Evolutionary conservation across 2,797 vertebrate genomes (phyloP).

Genomic region (Phrynocephalus vlangalii): DNA sequence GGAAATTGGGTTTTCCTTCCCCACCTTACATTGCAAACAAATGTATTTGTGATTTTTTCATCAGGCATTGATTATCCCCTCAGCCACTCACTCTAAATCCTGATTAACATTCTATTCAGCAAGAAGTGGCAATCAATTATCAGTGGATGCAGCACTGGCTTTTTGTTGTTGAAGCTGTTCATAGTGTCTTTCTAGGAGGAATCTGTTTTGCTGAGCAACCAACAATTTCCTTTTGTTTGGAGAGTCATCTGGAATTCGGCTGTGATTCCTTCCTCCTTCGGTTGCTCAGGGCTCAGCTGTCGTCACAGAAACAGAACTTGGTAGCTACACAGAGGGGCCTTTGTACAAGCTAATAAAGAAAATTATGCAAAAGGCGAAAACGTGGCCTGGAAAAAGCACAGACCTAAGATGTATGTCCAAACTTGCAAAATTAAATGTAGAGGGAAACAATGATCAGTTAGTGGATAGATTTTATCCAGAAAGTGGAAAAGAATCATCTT

Average conservation of each 20-base stretch:
- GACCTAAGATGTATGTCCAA: neutral
- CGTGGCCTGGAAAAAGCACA: neutral
- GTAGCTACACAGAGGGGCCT: constrained; percentile 52
- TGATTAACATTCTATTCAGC: constrained; percentile 56
- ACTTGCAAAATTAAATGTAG: neutral
- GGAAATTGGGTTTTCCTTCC: neutral
- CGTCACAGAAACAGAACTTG: constrained; percentile 48
- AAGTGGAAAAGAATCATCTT: neutral
- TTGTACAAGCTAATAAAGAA: constrained; percentile 50
- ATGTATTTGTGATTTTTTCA: neutral
- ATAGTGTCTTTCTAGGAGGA: constrained; percentile 65
- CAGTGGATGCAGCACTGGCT: constrained; percentile 25
- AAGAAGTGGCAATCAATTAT: constrained; percentile 47
- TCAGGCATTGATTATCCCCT: constrained; percentile 28
- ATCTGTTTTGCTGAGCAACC: constrained; percentile 53
- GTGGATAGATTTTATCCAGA: neutral
- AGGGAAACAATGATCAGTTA: neutral
- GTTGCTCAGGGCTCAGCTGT: constrained; percentile 41
- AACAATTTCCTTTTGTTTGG: constrained; percentile 66
- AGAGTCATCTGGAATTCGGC: constrained; percentile 72
- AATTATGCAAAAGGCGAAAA: constrained; percentile 43
- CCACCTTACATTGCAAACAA: neutral
- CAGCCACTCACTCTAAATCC: constrained; percentile 18
- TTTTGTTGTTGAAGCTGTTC: constrained; percentile 5
- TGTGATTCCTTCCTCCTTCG: constrained; percentile 6